A percentile compares a stretch with the other conserved stretches of the same genome.
Conservation (phyloP, 2,797 vertebrate species). For the Paedocypris micromegethes region DNA sequence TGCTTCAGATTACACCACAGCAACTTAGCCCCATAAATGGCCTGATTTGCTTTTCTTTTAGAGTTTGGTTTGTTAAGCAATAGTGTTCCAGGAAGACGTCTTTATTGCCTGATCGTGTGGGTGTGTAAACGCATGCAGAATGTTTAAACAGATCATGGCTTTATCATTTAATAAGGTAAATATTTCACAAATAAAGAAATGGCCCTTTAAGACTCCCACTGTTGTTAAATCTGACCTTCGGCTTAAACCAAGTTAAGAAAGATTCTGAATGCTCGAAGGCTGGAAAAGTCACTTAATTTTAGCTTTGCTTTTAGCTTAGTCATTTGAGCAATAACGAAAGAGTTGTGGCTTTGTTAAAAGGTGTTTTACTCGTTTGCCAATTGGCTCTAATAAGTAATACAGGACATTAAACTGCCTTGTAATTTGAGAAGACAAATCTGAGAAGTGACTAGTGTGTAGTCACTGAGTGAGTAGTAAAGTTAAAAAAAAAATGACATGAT, state of each 20-base stretch:
- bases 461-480: no score
- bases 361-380: no score
- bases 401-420: no score
- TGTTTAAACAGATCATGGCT: slow-evolving; percentile 24
- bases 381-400: no score
- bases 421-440: no score
- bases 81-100: slow-evolving; percentile 17
- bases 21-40: slow-evolving; percentile 69
- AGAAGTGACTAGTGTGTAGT: no score
- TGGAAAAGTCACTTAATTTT: background rate
- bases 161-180: slow-evolving; percentile 23
- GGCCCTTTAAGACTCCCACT: slow-evolving; percentile 14
- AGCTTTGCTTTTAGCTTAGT: no score
- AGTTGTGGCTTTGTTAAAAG: no score
- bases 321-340: no score
- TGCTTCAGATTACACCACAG: slow-evolving; percentile 77
- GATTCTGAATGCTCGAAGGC: slow-evolving; percentile 7
- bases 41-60: slow-evolving; percentile 70
- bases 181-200: slow-evolving; percentile 33
- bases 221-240: slow-evolving; percentile 30
- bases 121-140: slow-evolving; percentile 23
- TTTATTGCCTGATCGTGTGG: slow-evolving; percentile 29
- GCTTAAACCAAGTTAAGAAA: slow-evolving; percentile 12
- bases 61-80: slow-evolving; percentile 56
- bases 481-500: no score